Percentiles rank a stretch among this genome's conserved stretches.
phyloP scores from a whole-genome alignment of 2,888 invertebrate genomes.

The Rhamnusium bicolor region DNA sequence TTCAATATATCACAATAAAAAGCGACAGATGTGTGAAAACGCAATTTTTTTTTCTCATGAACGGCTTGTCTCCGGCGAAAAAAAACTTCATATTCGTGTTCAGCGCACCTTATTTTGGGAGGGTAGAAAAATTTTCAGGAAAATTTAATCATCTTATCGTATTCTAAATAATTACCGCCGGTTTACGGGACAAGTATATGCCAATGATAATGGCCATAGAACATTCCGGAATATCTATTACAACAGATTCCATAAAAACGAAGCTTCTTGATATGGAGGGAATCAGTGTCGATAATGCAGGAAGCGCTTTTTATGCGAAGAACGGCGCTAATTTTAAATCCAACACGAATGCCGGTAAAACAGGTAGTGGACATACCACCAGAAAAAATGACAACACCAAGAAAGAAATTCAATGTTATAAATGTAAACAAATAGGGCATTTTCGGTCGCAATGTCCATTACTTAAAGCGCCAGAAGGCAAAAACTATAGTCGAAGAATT shows the following conservation, averaged over 20 bases:
- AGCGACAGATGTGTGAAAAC: too few relatives aligned
- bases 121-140: too few relatives aligned
- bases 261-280: conserved; percentile 51
- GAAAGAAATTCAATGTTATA: conserved; percentile 42
- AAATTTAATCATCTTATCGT: too few relatives aligned
- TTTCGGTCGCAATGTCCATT: conserved; percentile 46
- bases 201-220: conserved; percentile 56
- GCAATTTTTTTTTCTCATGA: too few relatives aligned
- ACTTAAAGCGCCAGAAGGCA: not conserved
- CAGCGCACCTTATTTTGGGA: too few relatives aligned
- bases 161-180: too few relatives aligned
- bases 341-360: not conserved
- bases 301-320: not conserved
- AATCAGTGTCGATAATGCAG: not conserved
- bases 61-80: too few relatives aligned
- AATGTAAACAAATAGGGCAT: conserved; percentile 47
- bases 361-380: not conserved
- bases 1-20: too few relatives aligned
- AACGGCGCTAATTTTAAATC: not conserved
- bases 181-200: conserved; percentile 46
- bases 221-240: conserved; percentile 51
- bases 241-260: conserved; percentile 54
- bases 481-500: conserved; percentile 32
- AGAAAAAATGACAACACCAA: not conserved
- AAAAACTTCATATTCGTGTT: too few relatives aligned